Conservation (phyloP, 2,113 vertebrate genomes). For the Nymphicus hollandicus region DNA sequence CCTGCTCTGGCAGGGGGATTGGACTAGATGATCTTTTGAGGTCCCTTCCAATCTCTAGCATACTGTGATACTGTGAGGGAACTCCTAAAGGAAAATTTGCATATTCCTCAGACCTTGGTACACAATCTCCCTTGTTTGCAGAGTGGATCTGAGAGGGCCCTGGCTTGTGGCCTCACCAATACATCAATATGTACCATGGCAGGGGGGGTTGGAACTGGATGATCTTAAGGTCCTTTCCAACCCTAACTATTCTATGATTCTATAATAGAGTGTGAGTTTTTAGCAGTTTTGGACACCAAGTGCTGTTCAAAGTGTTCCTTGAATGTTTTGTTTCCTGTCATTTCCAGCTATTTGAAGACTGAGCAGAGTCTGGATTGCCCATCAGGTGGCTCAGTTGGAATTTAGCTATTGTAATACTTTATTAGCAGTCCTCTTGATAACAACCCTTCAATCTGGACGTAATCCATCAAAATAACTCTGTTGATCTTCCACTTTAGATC, state of each 20-base stretch:
- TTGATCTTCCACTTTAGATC: not conserved
- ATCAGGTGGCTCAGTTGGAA: not conserved
- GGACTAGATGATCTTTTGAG: too few relatives aligned
- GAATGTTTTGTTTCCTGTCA: not conserved
- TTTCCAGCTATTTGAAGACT: not conserved
- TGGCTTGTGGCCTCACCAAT: not conserved
- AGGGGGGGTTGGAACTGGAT: too few relatives aligned
- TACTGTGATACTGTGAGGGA: too few relatives aligned
- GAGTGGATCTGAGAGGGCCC: not conserved
- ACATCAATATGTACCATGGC: not conserved
- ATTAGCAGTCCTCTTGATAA: not conserved
- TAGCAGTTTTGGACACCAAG: not conserved
- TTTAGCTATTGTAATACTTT: not conserved
- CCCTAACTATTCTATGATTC: too few relatives aligned
- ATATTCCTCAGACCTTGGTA: not conserved
- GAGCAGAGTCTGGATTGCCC: not conserved
- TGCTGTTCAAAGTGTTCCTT: not conserved
- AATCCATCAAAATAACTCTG: not conserved
- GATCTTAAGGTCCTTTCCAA: too few relatives aligned
- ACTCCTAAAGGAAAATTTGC: not conserved
- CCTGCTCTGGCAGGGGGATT: too few relatives aligned
- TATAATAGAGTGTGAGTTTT: not conserved
- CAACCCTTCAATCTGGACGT: not conserved
- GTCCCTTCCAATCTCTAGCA: too few relatives aligned
- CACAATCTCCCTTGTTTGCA: fast-evolving